phyloP scores from a whole-genome alignment of 2,797 vertebrate species.

The Pantherophis vulpinus region DNA sequence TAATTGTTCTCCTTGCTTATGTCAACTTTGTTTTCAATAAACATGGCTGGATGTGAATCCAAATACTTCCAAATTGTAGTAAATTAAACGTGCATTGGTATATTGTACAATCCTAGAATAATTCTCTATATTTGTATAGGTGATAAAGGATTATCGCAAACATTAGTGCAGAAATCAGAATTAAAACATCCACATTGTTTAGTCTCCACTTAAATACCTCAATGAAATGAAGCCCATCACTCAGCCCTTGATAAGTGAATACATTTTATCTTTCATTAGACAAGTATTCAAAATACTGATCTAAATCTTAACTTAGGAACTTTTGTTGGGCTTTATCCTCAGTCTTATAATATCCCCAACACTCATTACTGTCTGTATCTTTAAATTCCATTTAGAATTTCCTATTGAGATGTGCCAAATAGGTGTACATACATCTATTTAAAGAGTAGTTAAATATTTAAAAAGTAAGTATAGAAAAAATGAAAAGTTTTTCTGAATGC shows the following conservation, averaged over 20 bases:
- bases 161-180: neutral
- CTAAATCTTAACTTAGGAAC: neutral
- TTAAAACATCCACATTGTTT: neutral
- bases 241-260: neutral
- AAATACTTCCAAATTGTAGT: constrained; percentile 36
- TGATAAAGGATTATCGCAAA: constrained; percentile 20
- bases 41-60: constrained; percentile 45
- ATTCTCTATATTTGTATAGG: constrained; percentile 16
- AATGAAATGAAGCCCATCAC: neutral
- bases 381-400: constrained; percentile 2
- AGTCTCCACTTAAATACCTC: neutral
- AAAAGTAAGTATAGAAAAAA: neutral
- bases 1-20: constrained; percentile 28
- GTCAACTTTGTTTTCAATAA: constrained; percentile 44
- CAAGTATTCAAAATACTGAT: neutral
- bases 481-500: neutral
- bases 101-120: neutral
- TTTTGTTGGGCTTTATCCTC: neutral
- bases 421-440: neutral
- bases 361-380: neutral
- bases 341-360: neutral
- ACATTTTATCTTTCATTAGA: neutral
- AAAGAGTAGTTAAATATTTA: neutral
- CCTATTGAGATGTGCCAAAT: neutral
- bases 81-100: constrained; percentile 37